Percentiles rank a stretch among this genome's conserved stretches.
Conservation (phyloP, 2,888 invertebrate species). For the Lasioglossum malachurum region DNA sequence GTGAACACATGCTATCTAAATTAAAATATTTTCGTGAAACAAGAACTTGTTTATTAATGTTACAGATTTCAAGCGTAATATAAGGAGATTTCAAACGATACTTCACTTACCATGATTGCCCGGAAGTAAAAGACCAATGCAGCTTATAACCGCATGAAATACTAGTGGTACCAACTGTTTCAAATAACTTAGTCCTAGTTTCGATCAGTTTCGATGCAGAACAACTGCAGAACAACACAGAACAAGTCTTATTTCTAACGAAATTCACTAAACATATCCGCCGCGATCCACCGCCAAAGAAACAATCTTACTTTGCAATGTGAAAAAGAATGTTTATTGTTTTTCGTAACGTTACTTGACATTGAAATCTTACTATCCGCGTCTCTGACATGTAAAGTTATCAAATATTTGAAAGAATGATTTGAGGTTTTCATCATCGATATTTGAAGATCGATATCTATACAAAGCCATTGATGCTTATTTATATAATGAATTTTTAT, state of each 20-base stretch:
- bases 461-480: no score
- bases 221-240: not conserved
- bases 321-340: not conserved
- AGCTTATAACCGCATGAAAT: slow-evolving; percentile 44
- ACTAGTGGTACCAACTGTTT: slow-evolving; percentile 32
- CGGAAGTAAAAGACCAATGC: slow-evolving; percentile 77
- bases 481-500: no score
- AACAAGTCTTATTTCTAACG: not conserved
- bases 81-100: slow-evolving; percentile 45
- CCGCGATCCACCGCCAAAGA: not conserved
- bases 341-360: not conserved
- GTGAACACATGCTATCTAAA: not conserved
- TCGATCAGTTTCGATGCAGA: no score
- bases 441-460: no score
- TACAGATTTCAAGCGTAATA: slow-evolving; percentile 52
- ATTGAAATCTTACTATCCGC: not conserved
- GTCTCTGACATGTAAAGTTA: not conserved
- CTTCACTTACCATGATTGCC: slow-evolving; percentile 78
- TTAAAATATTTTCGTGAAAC: not conserved
- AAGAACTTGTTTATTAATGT: slow-evolving; percentile 25
- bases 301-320: not conserved
- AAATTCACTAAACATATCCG: not conserved
- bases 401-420: not conserved
- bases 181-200: slow-evolving; percentile 13
- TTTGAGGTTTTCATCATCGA: no score